Conservation (phyloP, 2,113 vertebrate genomes). For the Bambusicola thoracicus region DNA sequence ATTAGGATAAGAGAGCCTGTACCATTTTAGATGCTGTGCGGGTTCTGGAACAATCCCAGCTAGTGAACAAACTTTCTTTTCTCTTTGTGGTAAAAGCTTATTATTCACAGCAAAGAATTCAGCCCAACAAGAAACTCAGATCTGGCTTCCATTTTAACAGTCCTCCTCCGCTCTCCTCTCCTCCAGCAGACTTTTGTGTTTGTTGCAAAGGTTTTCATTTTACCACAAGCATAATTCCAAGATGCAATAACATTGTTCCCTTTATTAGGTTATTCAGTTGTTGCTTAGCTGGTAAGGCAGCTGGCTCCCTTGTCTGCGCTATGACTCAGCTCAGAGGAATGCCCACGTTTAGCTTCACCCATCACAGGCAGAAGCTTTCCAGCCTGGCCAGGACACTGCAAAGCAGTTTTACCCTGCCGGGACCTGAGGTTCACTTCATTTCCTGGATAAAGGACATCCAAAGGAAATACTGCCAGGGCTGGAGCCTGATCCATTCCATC, state of each 20-base stretch:
- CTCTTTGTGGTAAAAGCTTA: conserved; percentile 41
- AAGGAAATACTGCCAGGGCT: neutral
- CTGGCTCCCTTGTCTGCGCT: accelerated
- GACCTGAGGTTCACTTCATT: neutral
- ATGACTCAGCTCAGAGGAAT: neutral
- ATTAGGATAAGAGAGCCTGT: conserved; percentile 26
- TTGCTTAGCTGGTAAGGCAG: neutral
- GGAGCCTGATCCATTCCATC: neutral
- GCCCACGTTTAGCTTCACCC: neutral
- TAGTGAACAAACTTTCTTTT: conserved; percentile 51
- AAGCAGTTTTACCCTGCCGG: neutral
- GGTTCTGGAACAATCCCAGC: conserved; percentile 49
- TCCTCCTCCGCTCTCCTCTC: neutral
- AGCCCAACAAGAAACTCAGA: conserved; percentile 1
- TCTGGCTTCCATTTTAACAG: conserved; percentile 58
- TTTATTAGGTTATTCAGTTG: neutral
- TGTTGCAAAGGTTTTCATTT: conserved; percentile 42
- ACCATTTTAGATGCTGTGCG: conserved; percentile 47
- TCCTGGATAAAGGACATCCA: neutral
- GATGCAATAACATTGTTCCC: conserved; percentile 12
- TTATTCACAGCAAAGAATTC: conserved; percentile 64
- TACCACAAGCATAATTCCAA: neutral
- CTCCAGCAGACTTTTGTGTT: neutral
- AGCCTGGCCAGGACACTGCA: neutral
- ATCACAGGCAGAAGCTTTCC: neutral